phyloP scores from a whole-genome alignment of 2,888 invertebrate species.

The Nowickia ferox region DNA sequence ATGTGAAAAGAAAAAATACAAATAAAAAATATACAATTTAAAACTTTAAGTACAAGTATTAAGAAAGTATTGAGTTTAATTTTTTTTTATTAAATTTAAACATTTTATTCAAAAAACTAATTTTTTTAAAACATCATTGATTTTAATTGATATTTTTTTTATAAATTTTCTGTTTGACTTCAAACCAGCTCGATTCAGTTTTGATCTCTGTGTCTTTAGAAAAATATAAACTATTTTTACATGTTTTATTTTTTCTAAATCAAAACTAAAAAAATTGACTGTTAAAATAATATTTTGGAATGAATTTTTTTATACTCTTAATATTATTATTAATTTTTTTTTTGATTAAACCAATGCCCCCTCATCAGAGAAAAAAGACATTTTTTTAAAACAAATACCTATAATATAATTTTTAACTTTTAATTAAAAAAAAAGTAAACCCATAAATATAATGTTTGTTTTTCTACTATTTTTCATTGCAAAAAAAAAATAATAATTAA shows the following conservation, averaged over 20 bases:
- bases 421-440: constrained; percentile 3
- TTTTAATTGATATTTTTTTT: neutral
- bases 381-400: constrained; percentile 43
- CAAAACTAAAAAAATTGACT: constrained; percentile 38
- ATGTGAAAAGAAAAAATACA: constrained; percentile 9
- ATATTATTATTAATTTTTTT: constrained; percentile 41
- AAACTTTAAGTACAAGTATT: constrained; percentile 69
- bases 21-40: constrained; percentile 46
- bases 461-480: constrained; percentile 5
- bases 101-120: constrained; percentile 6
- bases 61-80: constrained; percentile 65
- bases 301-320: constrained; percentile 31
- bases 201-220: constrained; percentile 50
- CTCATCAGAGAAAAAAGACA: constrained; percentile 63
- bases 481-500: too few species aligned
- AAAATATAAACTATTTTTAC: neutral
- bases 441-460: constrained; percentile 32
- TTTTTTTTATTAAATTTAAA: constrained; percentile 43
- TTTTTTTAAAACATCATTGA: neutral
- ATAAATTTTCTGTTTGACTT: constrained; percentile 8
- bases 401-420: constrained; percentile 44
- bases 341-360: constrained; percentile 41
- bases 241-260: constrained; percentile 30
- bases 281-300: constrained; percentile 30
- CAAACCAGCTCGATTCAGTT: constrained; percentile 66